Conservation (phyloP, 2,797 vertebrate genomes). For the Aselliscus stoliczkanus region DNA sequence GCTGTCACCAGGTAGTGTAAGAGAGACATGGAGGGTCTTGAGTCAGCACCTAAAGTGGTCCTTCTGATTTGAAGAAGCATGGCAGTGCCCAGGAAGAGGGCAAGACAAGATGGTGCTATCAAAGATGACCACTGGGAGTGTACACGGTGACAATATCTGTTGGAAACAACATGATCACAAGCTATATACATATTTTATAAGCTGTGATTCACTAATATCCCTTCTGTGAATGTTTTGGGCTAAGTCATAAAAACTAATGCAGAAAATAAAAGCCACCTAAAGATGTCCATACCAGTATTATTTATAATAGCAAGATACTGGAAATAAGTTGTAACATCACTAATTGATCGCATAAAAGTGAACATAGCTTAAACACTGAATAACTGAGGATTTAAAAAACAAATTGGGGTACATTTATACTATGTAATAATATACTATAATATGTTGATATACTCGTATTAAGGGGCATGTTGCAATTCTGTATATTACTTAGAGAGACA, state of each 20-base stretch:
- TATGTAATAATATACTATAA: background rate
- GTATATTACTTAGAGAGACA: background rate
- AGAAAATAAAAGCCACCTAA: background rate
- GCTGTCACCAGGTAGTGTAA: background rate
- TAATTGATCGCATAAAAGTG: background rate
- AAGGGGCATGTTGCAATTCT: background rate
- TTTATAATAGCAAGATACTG: background rate
- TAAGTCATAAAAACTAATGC: background rate
- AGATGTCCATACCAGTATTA: background rate
- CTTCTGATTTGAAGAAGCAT: background rate
- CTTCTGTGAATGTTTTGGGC: background rate
- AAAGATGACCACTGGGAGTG: background rate
- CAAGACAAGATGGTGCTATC: background rate
- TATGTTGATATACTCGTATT: background rate
- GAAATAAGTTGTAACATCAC: background rate
- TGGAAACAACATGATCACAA: background rate
- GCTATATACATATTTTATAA: background rate
- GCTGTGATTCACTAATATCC: background rate
- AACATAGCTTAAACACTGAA: background rate
- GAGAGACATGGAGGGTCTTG: background rate
- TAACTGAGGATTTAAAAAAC: background rate
- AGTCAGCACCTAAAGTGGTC: background rate
- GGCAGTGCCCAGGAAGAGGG: background rate
- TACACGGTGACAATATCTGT: background rate
- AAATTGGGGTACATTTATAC: background rate